phyloP scores from a whole-genome alignment of 1,140 invertebrate species.

The Andricus grossulariae region DNA sequence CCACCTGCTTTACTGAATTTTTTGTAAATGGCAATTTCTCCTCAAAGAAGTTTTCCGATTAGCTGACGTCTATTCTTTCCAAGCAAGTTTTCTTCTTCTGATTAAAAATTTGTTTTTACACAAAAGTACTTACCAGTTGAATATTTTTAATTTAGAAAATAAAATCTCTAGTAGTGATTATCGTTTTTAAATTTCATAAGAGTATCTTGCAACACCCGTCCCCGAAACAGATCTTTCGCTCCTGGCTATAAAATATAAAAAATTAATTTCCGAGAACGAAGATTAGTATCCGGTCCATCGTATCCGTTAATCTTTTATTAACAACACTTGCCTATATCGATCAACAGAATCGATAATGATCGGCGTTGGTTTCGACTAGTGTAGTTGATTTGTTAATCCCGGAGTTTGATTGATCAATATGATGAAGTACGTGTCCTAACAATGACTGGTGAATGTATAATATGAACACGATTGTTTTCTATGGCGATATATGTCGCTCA shows the following conservation, averaged over 20 bases:
- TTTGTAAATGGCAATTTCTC: too few relatives aligned
- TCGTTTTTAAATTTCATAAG: too few relatives aligned
- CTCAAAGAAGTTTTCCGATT: too few relatives aligned
- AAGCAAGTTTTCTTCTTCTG: too few relatives aligned
- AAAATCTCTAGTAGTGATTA: too few relatives aligned
- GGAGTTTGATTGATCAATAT: constrained; percentile 21
- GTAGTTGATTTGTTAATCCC: constrained; percentile 7
- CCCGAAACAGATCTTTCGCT: not conserved
- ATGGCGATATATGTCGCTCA: constrained; percentile 30
- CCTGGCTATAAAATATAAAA: not conserved
- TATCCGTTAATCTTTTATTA: not conserved
- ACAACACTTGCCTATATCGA: not conserved
- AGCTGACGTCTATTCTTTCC: too few relatives aligned
- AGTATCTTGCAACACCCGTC: too few relatives aligned
- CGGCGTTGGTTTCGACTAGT: not conserved
- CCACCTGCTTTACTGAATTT: too few relatives aligned
- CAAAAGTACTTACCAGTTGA: too few relatives aligned
- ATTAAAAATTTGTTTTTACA: too few relatives aligned
- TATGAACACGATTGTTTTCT: constrained; percentile 7
- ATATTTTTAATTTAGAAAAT: too few relatives aligned
- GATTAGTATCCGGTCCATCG: not conserved
- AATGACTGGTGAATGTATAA: constrained; percentile 15
- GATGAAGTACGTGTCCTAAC: constrained; percentile 12
- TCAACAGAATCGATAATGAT: not conserved
- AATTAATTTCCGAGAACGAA: not conserved